Conservation (phyloP, 1,140 invertebrate species). For the Brachionus calyciflorus region DNA sequence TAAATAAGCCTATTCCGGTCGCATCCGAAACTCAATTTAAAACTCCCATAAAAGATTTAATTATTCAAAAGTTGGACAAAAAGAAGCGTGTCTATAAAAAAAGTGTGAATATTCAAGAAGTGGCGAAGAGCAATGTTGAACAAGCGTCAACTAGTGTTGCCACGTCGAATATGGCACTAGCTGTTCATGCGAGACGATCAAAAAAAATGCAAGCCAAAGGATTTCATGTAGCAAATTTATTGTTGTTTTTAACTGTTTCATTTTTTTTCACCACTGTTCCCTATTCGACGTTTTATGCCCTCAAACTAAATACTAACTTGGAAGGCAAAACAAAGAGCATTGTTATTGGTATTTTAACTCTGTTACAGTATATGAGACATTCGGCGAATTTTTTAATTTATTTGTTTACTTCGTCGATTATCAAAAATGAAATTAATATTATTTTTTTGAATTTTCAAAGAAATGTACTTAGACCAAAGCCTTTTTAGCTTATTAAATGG, state of each 20-base stretch:
- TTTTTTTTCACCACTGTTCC: constrained; percentile 46
- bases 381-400: constrained; percentile 44
- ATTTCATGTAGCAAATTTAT: constrained; percentile 28
- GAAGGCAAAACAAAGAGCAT: not conserved
- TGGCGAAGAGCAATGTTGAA: not conserved
- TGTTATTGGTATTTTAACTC: constrained; percentile 9
- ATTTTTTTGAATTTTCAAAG: not conserved
- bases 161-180: not conserved
- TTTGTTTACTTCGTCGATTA: constrained; percentile 22
- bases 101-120: not conserved
- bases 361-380: constrained; percentile 31
- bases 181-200: not conserved
- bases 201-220: constrained; percentile 15
- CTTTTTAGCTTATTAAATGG: too few species aligned
- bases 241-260: constrained; percentile 19
- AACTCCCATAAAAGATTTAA: not conserved
- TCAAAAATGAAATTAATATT: constrained; percentile 36
- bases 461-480: too few species aligned
- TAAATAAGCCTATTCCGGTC: not conserved
- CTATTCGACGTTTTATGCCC: constrained; percentile 32
- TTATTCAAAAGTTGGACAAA: constrained; percentile 5
- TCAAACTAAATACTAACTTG: not conserved
- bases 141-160: not conserved
- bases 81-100: not conserved
- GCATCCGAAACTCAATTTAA: not conserved